These are phyloP conservation scores for Epizoanthus illoricatus DNA, from an alignment of 92 coral and sea anemone species.

Conservation along the genomic window DNA sequence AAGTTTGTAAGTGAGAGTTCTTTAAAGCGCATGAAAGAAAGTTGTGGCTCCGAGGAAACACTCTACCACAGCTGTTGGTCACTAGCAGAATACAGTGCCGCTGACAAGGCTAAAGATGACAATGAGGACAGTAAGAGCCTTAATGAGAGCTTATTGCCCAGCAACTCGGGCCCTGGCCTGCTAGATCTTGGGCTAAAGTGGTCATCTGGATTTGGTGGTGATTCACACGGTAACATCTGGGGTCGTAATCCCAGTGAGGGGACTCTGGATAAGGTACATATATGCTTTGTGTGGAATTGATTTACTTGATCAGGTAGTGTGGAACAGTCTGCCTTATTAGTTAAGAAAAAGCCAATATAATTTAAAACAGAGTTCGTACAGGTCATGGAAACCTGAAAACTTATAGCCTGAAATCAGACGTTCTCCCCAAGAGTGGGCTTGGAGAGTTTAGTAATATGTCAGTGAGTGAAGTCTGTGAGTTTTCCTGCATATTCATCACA, in stretches of 20 bases:
- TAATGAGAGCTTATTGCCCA: conserved; percentile 74
- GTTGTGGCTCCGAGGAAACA: conserved; percentile 90
- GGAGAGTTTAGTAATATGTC: too few species aligned
- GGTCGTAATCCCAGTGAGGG: conserved; percentile 73
- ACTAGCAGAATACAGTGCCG: conserved; percentile 66
- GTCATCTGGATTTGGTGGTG: conserved; percentile 57
- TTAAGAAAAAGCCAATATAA: neutral
- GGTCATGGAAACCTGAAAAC: too few species aligned
- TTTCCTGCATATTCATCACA: too few species aligned
- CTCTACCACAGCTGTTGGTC: conserved; percentile 98
- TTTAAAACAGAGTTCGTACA: too few species aligned
- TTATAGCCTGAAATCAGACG: too few species aligned
- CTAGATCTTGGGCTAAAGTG: conserved; percentile 85
- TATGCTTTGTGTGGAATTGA: too few species aligned
- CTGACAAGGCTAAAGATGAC: conserved; percentile 48
- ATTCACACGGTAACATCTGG: conserved; percentile 67
- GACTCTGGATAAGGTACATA: conserved; percentile 44
- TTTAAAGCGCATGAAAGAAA: conserved; percentile 56
- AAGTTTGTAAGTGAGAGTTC: conserved; percentile 40
- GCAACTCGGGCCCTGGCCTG: conserved; percentile 66
- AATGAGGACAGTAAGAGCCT: conserved; percentile 76
- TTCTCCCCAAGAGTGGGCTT: too few species aligned
- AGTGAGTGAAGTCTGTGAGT: too few species aligned
- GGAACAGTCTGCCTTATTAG: neutral
- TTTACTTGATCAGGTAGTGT: too few species aligned